Base-by-base conservation (phyloP, 2,888 invertebrate species). In the Cosmia trapezina region DNA sequence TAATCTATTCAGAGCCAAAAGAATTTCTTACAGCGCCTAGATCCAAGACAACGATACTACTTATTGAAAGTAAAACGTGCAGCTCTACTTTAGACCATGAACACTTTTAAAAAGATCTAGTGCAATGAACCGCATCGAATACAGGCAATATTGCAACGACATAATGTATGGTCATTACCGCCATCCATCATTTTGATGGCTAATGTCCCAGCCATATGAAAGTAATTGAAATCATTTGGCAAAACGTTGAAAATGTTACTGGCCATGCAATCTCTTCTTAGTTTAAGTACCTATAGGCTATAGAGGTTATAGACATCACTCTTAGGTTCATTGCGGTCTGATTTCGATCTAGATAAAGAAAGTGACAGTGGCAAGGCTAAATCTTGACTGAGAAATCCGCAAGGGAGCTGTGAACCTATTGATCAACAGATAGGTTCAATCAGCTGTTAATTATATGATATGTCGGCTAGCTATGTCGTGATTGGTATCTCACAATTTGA, bases 301-400 rank as follows among this genome's bases (percentile, higher is more conserved):
- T 22, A 56, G 4, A 43, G n/a, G 19, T 12, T 70, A 41, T 2
- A 47, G 7, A 43, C 51, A 41, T n/a, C n/a, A n/a, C n/a, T 57
- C 37, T 53, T 79, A 67, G 33, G 41, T 43, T 57, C 19, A 69
- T 60, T 64, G 45, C 11, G 28, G 62, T 76, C 56, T 67, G 59
- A 75, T 76, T 76, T 77, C 37, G 62, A 76, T 81, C 66, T 74
- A 80, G 83, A 80, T 83, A 73, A 69, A 75, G 73, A 83, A 62
- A 74, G 68, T 51, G 59, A 71, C 66, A 63, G 70, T 59, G n/a
- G 65, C 80, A 76, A 82, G 84, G 76, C 66, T 74, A 64, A 71
- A 70, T 81, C 83, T 76, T 84, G 83, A 75, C 64, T 72, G 7
- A 70, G 73, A 78, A 69, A 83, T 79, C 69, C 65, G 79, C 61